A percentile compares a stretch with the other conserved stretches of the same genome.
Conservation (phyloP, 2,113 vertebrate species). For the Vidua macroura region DNA sequence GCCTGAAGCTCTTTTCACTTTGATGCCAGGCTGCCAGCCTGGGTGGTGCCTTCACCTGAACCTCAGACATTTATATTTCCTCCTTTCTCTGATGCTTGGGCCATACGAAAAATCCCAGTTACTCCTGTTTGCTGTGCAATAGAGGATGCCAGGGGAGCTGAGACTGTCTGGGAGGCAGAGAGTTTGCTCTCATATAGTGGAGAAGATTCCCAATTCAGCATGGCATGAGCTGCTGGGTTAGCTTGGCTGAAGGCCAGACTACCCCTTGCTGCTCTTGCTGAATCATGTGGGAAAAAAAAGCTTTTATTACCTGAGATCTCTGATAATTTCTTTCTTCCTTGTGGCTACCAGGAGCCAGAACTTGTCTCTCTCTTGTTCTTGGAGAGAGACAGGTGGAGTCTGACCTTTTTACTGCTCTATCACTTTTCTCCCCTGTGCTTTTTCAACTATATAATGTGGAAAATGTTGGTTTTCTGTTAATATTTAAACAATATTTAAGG, state of each 20-base stretch:
- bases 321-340: background rate
- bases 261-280: background rate
- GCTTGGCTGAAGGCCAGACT: background rate
- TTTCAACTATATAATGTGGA: background rate
- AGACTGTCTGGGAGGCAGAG: background rate
- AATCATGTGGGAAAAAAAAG: background rate
- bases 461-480: background rate
- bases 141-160: background rate
- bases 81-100: background rate
- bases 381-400: background rate
- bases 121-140: background rate
- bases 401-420: background rate
- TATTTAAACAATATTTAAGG: background rate
- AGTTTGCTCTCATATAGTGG: background rate
- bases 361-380: background rate
- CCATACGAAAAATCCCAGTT: background rate
- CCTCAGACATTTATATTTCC: background rate
- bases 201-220: background rate
- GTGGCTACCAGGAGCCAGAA: background rate
- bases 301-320: background rate
- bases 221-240: fast-evolving
- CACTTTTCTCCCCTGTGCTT: background rate
- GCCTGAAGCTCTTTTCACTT: background rate
- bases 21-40: background rate
- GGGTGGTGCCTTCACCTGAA: background rate